Evolutionary conservation across 2,888 invertebrate genomes (phyloP), one percentile per base, ranked within the genome.

Genomic region (Xanthia icteritia): DNA sequence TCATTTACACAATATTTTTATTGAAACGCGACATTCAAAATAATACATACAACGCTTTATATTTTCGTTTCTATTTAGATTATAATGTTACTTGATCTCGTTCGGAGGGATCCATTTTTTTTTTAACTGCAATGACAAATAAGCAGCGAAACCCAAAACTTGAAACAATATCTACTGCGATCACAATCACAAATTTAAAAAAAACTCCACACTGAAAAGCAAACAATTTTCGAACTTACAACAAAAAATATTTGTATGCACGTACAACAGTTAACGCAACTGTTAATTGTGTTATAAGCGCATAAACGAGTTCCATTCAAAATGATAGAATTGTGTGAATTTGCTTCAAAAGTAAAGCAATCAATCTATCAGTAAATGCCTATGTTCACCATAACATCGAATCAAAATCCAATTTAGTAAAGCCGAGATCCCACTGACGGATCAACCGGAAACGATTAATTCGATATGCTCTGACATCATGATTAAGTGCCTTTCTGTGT

Each of bases 331-430:
- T 79, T 75, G 75, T 85, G 60, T 70, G 64, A 79, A 83, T 79
- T 51, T 68, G 54, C 39, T 75, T 64, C 65, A 67, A 85, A 85
- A 82, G 56, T 83, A 86, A 86, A 72, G 83, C 83, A 83, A 84
- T 86, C 79, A 84, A 86, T 84, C 83, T 86, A 45, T 36, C 42
- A 73, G 67, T 73, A 83, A 86, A 79, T 70, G 86, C 84, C 79
- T 84, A 76, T 84, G 83, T 73, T 86, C 73, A 73, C 73, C 79
- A 71, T 83, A 75, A 86, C 66, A 84, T 84, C 74, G 74, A 84
- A 84, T 86, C 86, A 86, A 86, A 84, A 80, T 84, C 84, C 84
- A 86, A 86, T 84, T 84, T 79, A 56, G 80, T 72, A 79, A 86
- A 83, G 76, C 66, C 74, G 76, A 76, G 68, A 79, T 76, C 70